A percentile compares a stretch with the other conserved stretches of the same genome.
Conservation (phyloP, 1,140 invertebrate species). For the Neotoxoptera formosana region DNA sequence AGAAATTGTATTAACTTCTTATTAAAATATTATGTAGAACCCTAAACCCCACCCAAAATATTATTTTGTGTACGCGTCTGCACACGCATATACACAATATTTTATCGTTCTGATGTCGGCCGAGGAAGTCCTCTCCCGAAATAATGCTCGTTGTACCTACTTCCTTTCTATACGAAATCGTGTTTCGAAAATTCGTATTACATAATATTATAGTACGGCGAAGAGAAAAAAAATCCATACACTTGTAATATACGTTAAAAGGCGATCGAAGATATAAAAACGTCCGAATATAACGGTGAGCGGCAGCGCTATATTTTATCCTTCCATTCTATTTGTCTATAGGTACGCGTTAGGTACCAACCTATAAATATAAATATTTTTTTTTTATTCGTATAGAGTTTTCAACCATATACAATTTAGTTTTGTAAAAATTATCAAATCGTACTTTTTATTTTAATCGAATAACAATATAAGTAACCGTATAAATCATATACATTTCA, state of each 20-base stretch:
- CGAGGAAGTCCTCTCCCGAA: background rate
- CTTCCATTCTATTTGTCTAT: background rate
- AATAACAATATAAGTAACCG: too few species aligned
- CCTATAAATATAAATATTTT: too few species aligned
- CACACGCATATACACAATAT: background rate
- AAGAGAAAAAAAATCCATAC: background rate
- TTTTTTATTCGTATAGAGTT: background rate
- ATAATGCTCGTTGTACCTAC: background rate
- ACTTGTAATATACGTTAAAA: background rate
- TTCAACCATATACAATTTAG: background rate
- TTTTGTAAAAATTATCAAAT: too few species aligned
- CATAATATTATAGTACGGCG: background rate
- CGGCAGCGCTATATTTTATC: background rate
- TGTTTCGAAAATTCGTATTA: background rate
- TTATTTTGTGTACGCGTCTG: too few species aligned
- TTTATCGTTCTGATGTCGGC: background rate
- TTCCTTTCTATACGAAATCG: background rate
- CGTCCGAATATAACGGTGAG: background rate
- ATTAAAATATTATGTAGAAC: too few species aligned
- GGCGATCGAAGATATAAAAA: background rate
- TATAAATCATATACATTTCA: too few species aligned
- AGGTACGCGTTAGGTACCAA: too few species aligned
- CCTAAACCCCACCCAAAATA: too few species aligned
- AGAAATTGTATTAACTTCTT: too few species aligned
- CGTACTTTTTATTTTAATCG: too few species aligned